A percentile compares a stretch with the other conserved stretches of the same genome.
These are phyloP conservation scores for Drosophila pseudotakahashii DNA, from an alignment of 2,888 invertebrate species.

Conservation along the genomic window DNA sequence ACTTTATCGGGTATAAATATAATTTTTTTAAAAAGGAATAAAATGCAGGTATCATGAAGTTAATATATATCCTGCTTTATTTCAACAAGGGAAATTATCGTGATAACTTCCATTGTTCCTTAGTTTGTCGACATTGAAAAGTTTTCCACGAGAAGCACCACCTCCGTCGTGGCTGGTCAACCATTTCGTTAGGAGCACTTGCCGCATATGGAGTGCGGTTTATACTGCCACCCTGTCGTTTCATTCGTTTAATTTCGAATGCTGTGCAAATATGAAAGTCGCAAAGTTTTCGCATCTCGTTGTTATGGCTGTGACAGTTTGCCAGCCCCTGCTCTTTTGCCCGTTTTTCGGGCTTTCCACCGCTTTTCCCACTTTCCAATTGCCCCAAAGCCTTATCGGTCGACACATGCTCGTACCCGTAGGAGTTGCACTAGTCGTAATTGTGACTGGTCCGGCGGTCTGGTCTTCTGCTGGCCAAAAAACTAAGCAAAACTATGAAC, in stretches of 20 bases:
- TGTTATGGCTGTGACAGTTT: constrained; percentile 34
- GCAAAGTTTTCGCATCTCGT: constrained; percentile 39
- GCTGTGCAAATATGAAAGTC: constrained; percentile 48
- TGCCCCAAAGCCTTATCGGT: constrained; percentile 29
- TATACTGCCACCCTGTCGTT: constrained; percentile 2
- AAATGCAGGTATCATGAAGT: too few species aligned
- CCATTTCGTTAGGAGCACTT: constrained; percentile 23
- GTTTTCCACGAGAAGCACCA: constrained; percentile 4
- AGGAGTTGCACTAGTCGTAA: constrained; percentile 23
- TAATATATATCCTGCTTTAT: background rate
- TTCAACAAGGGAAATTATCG: background rate
- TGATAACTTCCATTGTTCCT: background rate
- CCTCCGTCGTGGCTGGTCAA: constrained; percentile 13
- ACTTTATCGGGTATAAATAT: too few species aligned
- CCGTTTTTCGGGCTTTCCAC: background rate
- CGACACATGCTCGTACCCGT: constrained; percentile 23
- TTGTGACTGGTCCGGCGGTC: constrained; percentile 26
- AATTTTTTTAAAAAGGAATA: too few species aligned
- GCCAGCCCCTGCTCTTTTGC: constrained; percentile 11
- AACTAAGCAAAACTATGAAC: constrained; percentile 41
- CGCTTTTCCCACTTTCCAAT: constrained; percentile 25
- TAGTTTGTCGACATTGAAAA: constrained; percentile 3
- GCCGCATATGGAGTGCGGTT: background rate
- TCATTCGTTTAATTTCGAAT: constrained; percentile 46
- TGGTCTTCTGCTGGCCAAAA: constrained; percentile 6